phyloP scores from a whole-genome alignment of 2,888 invertebrate species.

The Apodemia mormo region DNA sequence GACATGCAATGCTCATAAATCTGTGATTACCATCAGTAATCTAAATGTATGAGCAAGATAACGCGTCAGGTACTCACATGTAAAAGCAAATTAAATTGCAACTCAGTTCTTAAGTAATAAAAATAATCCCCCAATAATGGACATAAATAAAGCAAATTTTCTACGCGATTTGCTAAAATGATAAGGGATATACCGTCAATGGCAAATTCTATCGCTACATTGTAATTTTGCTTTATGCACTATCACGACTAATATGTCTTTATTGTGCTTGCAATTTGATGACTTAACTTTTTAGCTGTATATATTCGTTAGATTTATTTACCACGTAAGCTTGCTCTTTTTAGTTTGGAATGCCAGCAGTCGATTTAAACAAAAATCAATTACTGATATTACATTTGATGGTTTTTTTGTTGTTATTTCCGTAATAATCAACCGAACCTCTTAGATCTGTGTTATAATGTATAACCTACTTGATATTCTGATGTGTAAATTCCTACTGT shows the following conservation, averaged over 20 bases:
- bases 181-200: conserved; percentile 13
- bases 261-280: conserved; percentile 14
- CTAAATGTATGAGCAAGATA: not conserved
- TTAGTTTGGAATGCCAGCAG: not conserved
- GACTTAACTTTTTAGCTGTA: conserved; percentile 7
- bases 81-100: not conserved
- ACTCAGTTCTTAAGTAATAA: not conserved
- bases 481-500: too few species aligned
- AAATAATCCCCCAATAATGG: conserved; percentile 12
- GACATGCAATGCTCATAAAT: not conserved
- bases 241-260: conserved; percentile 17
- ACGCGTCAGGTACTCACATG: not conserved
- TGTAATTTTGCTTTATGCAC: conserved; percentile 17
- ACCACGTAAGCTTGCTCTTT: not conserved
- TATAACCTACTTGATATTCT: too few species aligned
- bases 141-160: conserved; percentile 6
- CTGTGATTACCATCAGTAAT: conserved; percentile 2
- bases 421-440: not conserved
- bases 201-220: conserved; percentile 4
- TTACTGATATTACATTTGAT: too few species aligned
- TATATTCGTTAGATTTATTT: not conserved
- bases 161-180: conserved; percentile 15
- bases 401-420: not conserved
- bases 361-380: too few species aligned
- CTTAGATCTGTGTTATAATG: too few species aligned